Conservation (phyloP, 2,797 vertebrate species). For the Cygnus olor region DNA sequence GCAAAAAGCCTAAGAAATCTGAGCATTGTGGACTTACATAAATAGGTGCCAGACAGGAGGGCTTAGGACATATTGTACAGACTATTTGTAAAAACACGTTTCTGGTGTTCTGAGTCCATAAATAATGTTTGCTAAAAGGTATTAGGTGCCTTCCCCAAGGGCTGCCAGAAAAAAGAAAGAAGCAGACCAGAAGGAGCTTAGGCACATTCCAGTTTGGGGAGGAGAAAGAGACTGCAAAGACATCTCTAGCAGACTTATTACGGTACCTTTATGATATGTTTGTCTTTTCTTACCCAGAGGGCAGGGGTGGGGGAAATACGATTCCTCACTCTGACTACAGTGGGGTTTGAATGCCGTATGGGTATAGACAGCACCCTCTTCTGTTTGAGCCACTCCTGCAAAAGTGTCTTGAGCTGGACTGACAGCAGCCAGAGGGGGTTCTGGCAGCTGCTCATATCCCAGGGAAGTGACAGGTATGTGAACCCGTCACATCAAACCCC, state of each 20-base stretch:
- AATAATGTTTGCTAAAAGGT: slow-evolving; percentile 26
- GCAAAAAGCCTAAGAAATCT: slow-evolving; percentile 23
- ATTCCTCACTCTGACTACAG: neutral
- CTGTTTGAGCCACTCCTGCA: neutral
- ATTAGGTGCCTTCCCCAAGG: slow-evolving; percentile 40
- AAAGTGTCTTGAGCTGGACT: slow-evolving; percentile 7
- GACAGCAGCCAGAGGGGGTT: slow-evolving; percentile 38
- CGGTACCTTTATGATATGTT: slow-evolving; percentile 28
- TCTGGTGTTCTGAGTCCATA: slow-evolving; percentile 16
- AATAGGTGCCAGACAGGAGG: neutral
- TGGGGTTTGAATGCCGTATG: neutral
- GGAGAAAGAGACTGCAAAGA: slow-evolving; percentile 51
- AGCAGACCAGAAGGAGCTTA: slow-evolving; percentile 51
- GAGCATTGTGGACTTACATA: neutral
- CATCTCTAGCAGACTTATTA: slow-evolving; percentile 29
- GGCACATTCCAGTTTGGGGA: slow-evolving; percentile 65
- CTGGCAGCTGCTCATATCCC: neutral
- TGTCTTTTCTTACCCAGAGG: slow-evolving; percentile 39
- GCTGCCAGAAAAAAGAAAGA: slow-evolving; percentile 44
- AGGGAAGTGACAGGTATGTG: neutral
- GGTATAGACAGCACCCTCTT: neutral
- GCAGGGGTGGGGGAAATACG: neutral
- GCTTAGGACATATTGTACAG: neutral
- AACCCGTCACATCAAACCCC: neutral
- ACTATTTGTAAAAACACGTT: slow-evolving; percentile 49